Evolutionary conservation across 2,113 vertebrate genomes (phyloP).

Genomic region (Pavo muticus): DNA sequence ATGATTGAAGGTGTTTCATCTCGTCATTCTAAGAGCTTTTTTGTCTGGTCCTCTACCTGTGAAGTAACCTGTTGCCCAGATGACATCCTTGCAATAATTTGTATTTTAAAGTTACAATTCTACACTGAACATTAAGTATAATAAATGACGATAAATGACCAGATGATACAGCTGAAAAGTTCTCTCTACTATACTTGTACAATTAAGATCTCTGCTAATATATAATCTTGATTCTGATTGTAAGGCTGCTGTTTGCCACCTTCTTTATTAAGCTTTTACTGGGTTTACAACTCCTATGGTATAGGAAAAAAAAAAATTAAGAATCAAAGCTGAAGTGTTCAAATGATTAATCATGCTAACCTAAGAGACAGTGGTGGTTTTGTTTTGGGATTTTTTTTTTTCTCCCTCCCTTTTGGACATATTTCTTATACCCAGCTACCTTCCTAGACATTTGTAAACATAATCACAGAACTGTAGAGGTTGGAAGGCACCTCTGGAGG

Average conservation of each 20-base stretch:
- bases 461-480: too few relatives aligned
- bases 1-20: constrained; percentile 5
- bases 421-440: neutral
- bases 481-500: too few relatives aligned
- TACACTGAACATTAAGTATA: neutral
- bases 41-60: neutral
- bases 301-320: neutral
- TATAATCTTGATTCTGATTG: neutral
- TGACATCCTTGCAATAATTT: neutral
- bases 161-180: neutral
- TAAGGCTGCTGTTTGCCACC: neutral
- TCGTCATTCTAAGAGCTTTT: constrained; percentile 17
- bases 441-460: neutral
- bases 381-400: too few relatives aligned
- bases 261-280: neutral
- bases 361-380: neutral
- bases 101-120: neutral
- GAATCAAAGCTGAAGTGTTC: neutral
- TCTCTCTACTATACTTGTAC: neutral
- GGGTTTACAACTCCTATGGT: neutral
- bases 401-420: neutral
- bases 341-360: neutral
- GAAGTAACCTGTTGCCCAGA: neutral
- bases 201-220: neutral
- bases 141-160: neutral